A percentile compares a stretch with the other conserved stretches of the same genome.
Conservation (phyloP, 2,113 vertebrate genomes). For the Patagioenas fasciata region DNA sequence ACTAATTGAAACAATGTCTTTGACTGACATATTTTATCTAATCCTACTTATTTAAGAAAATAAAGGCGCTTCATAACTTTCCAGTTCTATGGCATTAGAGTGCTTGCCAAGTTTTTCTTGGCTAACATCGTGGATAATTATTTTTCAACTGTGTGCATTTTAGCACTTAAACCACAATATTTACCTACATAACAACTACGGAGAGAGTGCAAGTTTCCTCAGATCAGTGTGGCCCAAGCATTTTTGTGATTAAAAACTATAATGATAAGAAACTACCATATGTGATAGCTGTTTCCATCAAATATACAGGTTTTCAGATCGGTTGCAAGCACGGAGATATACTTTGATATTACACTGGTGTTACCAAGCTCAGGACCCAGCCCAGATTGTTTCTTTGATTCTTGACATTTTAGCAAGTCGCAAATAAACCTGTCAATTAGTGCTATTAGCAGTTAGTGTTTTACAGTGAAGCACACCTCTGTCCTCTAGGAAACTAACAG, state of each 20-base stretch:
- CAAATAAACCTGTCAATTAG: neutral
- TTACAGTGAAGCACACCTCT: neutral
- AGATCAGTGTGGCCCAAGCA: neutral
- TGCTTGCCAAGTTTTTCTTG: constrained; percentile 55
- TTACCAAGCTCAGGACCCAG: neutral
- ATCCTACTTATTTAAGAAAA: constrained; percentile 2
- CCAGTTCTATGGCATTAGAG: neutral
- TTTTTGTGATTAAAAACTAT: neutral
- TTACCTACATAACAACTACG: constrained; percentile 16
- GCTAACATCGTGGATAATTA: constrained; percentile 34
- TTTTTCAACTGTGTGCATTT: constrained; percentile 57
- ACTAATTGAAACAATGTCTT: neutral
- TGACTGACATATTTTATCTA: constrained; percentile 4
- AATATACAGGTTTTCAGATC: neutral
- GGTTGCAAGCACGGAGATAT: neutral
- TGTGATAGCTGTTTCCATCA: neutral
- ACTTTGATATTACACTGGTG: neutral
- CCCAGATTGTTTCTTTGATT: neutral
- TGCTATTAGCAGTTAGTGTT: neutral
- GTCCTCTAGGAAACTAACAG: neutral
- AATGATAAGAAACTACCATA: neutral
- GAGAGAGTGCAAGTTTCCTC: neutral
- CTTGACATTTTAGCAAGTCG: neutral
- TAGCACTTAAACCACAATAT: constrained; percentile 56
- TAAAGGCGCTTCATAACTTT: constrained; percentile 3